Conservation (phyloP, 1,140 invertebrate genomes). For the Caenorhabditis tropicalis region DNA sequence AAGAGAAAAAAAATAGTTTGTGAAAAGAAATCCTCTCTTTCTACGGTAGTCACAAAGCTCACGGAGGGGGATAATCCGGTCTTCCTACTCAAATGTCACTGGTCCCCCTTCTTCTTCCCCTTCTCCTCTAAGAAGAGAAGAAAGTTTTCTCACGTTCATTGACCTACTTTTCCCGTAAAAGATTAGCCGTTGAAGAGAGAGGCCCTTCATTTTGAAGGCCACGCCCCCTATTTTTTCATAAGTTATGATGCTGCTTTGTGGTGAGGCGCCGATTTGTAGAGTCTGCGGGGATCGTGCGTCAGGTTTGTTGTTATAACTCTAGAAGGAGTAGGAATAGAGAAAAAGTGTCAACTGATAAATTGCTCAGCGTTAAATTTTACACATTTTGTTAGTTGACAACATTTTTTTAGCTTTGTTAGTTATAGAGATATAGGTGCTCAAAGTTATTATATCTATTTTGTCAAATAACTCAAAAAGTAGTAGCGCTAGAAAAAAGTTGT, state of each 20-base stretch:
- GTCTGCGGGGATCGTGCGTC: slow-evolving; percentile 25
- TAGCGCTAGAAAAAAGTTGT: background rate
- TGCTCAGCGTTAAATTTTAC: no score
- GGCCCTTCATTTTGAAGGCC: background rate
- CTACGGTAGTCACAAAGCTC: no score
- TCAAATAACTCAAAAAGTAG: background rate
- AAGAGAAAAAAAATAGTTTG: no score
- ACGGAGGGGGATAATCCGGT: background rate
- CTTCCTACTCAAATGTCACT: slow-evolving; percentile 26
- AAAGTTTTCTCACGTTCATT: slow-evolving; percentile 32
- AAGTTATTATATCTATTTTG: no score
- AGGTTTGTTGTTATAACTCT: background rate
- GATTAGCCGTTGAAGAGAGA: no score
- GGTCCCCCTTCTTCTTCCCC: background rate
- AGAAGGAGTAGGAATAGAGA: background rate
- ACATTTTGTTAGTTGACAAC: no score
- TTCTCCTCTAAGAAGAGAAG: background rate
- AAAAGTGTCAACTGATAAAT: background rate
- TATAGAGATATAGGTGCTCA: background rate
- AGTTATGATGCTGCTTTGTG: background rate
- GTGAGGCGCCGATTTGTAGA: background rate
- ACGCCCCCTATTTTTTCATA: background rate
- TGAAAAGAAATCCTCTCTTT: no score
- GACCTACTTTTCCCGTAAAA: background rate
- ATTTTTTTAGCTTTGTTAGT: background rate